Evolutionary conservation across 2,113 vertebrate species (phyloP).

Genomic region (Protomyctophum bolini): DNA sequence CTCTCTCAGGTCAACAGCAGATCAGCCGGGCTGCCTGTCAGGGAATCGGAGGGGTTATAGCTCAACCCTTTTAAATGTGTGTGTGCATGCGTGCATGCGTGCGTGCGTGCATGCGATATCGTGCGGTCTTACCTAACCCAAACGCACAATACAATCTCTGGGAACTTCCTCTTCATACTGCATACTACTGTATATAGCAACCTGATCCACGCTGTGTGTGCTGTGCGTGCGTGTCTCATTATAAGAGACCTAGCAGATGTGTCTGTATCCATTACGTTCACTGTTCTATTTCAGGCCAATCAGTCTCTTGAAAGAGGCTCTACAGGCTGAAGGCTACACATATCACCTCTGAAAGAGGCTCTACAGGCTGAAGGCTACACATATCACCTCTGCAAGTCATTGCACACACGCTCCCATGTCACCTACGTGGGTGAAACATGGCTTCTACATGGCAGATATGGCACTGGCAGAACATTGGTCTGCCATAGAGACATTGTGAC

Average conservation of each 20-base stretch:
- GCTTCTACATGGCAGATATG: slow-evolving; percentile 3
- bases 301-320: slow-evolving; percentile 17
- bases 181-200: background rate
- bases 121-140: background rate
- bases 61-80: background rate
- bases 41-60: background rate
- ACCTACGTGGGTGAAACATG: slow-evolving; percentile 6
- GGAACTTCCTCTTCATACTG: background rate
- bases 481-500: slow-evolving; percentile 7
- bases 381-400: background rate
- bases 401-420: slow-evolving; percentile 34
- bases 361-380: slow-evolving; percentile 16
- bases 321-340: slow-evolving; percentile 18
- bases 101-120: background rate
- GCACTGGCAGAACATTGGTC: background rate
- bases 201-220: background rate
- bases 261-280: slow-evolving; percentile 29
- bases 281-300: slow-evolving; percentile 3
- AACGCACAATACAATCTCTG: slow-evolving; percentile 6
- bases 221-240: slow-evolving; percentile 3
- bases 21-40: background rate
- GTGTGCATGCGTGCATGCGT: background rate
- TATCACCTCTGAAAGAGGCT: background rate
- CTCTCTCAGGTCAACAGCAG: background rate
- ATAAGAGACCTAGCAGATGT: background rate